These are phyloP conservation scores for Sarcoramphus papa DNA, from an alignment of 2,797 vertebrate species.

Conservation along the genomic window DNA sequence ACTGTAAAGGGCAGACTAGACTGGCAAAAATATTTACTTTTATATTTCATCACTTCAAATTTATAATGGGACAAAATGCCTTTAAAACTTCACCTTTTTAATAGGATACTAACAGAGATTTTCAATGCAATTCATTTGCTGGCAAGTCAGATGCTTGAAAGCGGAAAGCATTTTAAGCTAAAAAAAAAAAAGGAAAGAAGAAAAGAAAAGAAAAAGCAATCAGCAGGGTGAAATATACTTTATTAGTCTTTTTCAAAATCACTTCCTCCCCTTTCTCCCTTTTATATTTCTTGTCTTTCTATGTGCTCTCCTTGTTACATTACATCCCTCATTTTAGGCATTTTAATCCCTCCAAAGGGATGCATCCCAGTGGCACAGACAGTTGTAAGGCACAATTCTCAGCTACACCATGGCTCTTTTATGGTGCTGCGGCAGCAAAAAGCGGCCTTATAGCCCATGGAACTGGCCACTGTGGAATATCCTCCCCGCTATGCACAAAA, in stretches of 20 bases:
- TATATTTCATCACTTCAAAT: conserved; percentile 66
- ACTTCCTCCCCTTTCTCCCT: conserved; percentile 1
- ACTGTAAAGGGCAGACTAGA: conserved; percentile 67
- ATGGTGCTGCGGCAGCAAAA: conserved; percentile 25
- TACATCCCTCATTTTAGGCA: conserved; percentile 38
- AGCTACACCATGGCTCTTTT: conserved; percentile 13
- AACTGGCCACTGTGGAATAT: conserved; percentile 55
- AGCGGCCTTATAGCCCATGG: conserved; percentile 27
- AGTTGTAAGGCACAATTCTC: conserved; percentile 25
- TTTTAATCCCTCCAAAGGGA: conserved; percentile 60
- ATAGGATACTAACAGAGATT: conserved; percentile 40
- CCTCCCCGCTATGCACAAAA: background rate
- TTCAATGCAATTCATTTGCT: background rate
- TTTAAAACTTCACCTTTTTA: conserved; percentile 64
- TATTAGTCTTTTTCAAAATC: conserved; percentile 33
- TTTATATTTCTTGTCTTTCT: conserved; percentile 41
- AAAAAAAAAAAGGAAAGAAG: background rate
- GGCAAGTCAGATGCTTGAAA: conserved; percentile 7
- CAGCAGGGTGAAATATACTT: conserved; percentile 31
- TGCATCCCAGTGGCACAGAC: conserved; percentile 36
- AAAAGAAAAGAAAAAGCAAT: conserved; percentile 42
- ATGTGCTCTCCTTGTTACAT: background rate
- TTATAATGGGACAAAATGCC: conserved; percentile 39
- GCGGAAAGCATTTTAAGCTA: background rate
- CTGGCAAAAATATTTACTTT: conserved; percentile 71